phyloP scores from a whole-genome alignment of 64 coral and sea anemone genomes.

The Orbicella faveolata region DNA sequence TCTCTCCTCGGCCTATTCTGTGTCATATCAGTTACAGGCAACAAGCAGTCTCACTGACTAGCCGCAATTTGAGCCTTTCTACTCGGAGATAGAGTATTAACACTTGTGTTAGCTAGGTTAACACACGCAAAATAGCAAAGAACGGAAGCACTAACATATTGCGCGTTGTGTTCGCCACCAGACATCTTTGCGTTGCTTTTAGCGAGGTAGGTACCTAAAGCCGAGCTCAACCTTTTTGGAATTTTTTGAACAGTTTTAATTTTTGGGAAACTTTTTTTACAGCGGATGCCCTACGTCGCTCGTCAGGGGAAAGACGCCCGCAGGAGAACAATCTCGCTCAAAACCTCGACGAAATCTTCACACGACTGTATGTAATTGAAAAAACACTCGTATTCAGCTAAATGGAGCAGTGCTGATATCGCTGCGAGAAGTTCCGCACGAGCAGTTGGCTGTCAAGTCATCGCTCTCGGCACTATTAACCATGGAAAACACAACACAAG shows the following conservation, averaged over 20 bases:
- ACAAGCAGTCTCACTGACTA: background rate
- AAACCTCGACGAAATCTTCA: background rate
- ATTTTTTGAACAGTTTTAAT: slow-evolving; percentile 28
- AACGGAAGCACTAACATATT: too few relatives aligned
- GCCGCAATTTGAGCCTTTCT: background rate
- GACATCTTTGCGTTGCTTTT: background rate
- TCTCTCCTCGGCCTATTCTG: background rate
- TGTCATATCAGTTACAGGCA: background rate
- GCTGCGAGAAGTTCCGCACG: background rate
- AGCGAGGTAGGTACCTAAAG: background rate
- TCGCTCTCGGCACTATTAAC: background rate
- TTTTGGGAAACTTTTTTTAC: background rate
- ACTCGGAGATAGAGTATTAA: background rate
- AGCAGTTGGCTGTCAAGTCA: background rate
- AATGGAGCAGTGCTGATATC: background rate
- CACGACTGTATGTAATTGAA: background rate
- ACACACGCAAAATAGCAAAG: background rate
- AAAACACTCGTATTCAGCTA: background rate
- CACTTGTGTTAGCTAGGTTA: too few relatives aligned
- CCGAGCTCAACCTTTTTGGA: background rate
- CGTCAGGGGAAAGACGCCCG: background rate
- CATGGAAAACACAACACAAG: background rate
- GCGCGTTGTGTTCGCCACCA: background rate
- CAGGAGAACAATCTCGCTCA: background rate
- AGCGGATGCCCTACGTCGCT: background rate